phyloP scores from a whole-genome alignment of 2,888 invertebrate genomes.

The Petrolisthes manimaculis region DNA sequence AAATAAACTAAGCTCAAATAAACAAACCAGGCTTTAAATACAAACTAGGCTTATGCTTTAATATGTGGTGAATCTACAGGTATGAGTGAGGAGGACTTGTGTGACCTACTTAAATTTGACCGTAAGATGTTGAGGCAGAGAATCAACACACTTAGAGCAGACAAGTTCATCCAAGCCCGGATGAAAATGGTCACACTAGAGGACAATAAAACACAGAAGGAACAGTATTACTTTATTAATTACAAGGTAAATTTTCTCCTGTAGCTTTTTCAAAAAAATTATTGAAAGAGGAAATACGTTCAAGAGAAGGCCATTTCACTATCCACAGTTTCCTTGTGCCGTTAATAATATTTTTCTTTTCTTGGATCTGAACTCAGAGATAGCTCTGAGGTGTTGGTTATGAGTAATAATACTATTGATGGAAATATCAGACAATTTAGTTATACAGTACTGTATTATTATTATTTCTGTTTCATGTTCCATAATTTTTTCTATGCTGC shows the following conservation, averaged over 20 bases:
- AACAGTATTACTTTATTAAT: constrained; percentile 97
- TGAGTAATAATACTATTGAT: too few relatives aligned
- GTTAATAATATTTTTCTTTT: too few relatives aligned
- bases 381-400: too few relatives aligned
- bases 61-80: constrained; percentile 64
- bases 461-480: too few relatives aligned
- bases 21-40: not conserved
- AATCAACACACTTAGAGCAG: constrained; percentile 87
- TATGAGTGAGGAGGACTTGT: constrained; percentile 75
- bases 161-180: constrained; percentile 92
- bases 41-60: not conserved
- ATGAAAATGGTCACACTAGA: constrained; percentile 94
- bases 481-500: not conserved
- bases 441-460: too few relatives aligned
- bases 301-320: too few relatives aligned
- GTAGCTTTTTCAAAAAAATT: too few relatives aligned
- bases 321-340: too few relatives aligned
- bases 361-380: too few relatives aligned
- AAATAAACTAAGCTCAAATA: not conserved
- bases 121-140: constrained; percentile 91
- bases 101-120: constrained; percentile 92
- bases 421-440: too few relatives aligned
- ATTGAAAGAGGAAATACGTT: too few relatives aligned
- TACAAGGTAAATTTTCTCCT: constrained; percentile 77
- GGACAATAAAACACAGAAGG: constrained; percentile 94